Evolutionary conservation across 2,113 vertebrate genomes (phyloP).

Genomic region (Nanger granti): DNA sequence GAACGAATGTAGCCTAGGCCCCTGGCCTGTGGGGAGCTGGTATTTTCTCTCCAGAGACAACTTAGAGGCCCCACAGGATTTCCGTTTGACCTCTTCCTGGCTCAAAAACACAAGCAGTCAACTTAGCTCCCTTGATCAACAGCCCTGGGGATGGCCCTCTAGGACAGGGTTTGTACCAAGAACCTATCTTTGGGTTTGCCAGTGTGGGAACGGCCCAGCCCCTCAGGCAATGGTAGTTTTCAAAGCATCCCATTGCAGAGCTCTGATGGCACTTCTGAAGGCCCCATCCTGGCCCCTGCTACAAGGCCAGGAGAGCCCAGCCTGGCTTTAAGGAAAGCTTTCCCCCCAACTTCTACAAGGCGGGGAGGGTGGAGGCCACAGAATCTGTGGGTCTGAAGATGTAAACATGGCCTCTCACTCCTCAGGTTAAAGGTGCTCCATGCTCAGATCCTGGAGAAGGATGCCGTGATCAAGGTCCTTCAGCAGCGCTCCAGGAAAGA

Average conservation of each 20-base stretch:
- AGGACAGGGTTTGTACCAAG: no score
- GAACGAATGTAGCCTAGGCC: neutral
- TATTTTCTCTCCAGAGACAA: neutral
- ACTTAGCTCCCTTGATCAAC: neutral
- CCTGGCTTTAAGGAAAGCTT: neutral
- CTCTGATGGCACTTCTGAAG: neutral
- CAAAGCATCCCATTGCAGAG: neutral
- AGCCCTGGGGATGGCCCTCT: no score
- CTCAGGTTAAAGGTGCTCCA: slow-evolving; percentile 91
- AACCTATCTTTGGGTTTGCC: neutral
- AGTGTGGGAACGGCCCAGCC: neutral
- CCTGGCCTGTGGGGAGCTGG: neutral
- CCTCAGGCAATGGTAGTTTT: neutral
- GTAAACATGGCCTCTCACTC: neutral
- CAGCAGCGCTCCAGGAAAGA: slow-evolving; percentile 91
- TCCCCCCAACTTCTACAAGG: neutral
- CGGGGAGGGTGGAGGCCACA: neutral
- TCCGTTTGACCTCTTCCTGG: neutral
- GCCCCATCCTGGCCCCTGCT: neutral
- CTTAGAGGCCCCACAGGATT: neutral
- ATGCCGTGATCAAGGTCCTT: slow-evolving; percentile 94
- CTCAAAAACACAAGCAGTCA: neutral
- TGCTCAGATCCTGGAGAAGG: slow-evolving; percentile 95
- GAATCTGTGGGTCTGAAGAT: neutral
- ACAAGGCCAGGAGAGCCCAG: neutral